Evolutionary conservation across 2,888 invertebrate species (phyloP), one percentile per base, ranked within the genome.

Genomic region (Leucophenga montana): DNA sequence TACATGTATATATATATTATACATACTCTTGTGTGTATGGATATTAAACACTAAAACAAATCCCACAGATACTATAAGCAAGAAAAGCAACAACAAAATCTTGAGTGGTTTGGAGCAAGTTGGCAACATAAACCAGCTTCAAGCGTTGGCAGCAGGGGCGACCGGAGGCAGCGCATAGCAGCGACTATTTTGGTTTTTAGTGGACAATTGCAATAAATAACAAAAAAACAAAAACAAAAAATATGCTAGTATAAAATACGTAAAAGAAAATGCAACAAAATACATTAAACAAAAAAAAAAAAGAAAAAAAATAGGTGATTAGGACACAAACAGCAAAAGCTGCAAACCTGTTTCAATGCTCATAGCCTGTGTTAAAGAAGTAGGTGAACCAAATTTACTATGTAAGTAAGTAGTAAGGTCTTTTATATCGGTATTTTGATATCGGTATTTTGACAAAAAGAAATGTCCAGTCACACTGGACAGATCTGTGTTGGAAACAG

Each of bases 221-320:
- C 27, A 50, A 73, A 72, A 67, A 27, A 56, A 75, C 59, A 70
- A 73, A 59, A 56, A 75, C 59, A 70, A 71, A 59, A 44, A 64
- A 22, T 59, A 44, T 66, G 64, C 61, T 61, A 64, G 48, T 27
- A 33, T 68, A 50, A 72, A 61, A 64, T 46, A 64, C 39, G 16
- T 50, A 18, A 22, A 68, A 61, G 53, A 31, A 61, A 61, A 50
- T 61, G 53, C 61, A 61, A 62, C 54, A 62, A 68, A 66, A 66
- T 65, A 16, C 72, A 72, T 74, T 69, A 72, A 54, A 69, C 69
- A 50, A 67, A 65, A 79, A 73, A 74, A n/a, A n/a, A n/a, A n/a
- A n/a, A 72, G 48, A 69, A 70, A 50, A 67, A 65, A 79, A 73
- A 74, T 78, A 77, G 75, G 77, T 71, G 83, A 82, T 83, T 83